Conservation (phyloP, 2,888 invertebrate genomes). For the Dicyrtomina minuta region DNA sequence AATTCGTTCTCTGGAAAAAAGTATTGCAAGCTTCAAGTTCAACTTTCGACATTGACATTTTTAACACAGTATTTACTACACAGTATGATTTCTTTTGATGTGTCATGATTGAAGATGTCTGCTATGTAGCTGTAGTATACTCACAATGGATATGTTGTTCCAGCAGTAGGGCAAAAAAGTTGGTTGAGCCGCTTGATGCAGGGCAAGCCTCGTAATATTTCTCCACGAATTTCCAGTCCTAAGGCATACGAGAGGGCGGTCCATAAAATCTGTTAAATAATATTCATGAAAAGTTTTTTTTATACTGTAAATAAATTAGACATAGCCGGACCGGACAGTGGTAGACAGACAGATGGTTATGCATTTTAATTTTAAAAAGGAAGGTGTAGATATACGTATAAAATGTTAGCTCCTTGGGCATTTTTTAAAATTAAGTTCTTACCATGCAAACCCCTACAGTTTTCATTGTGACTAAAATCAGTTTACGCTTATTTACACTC, state of each 20-base stretch:
- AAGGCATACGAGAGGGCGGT: constrained; percentile 83
- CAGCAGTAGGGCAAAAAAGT: constrained; percentile 87
- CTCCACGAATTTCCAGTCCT: constrained; percentile 82
- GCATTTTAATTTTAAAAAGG: no score
- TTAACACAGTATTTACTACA: no score
- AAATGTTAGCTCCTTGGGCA: no score
- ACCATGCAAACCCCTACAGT: no score
- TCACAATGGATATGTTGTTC: constrained; percentile 88
- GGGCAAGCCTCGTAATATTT: constrained; percentile 80
- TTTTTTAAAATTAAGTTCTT: no score
- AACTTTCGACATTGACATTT: background rate
- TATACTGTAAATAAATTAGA: no score
- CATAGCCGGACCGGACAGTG: no score
- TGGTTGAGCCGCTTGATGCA: constrained; percentile 88
- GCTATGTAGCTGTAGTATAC: constrained; percentile 55
- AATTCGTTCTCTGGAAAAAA: constrained; percentile 75
- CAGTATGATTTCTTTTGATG: constrained; percentile 15
- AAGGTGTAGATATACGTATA: no score
- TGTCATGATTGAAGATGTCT: background rate
- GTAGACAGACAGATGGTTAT: no score
- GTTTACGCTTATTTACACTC: no score
- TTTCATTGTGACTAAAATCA: no score
- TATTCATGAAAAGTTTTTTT: no score
- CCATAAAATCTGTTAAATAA: constrained; percentile 77
- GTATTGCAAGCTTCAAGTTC: constrained; percentile 12